Evolutionary conservation across 1,140 invertebrate genomes (phyloP), one percentile per base, ranked within the genome.

Genomic region (Nebria ingens): DNA sequence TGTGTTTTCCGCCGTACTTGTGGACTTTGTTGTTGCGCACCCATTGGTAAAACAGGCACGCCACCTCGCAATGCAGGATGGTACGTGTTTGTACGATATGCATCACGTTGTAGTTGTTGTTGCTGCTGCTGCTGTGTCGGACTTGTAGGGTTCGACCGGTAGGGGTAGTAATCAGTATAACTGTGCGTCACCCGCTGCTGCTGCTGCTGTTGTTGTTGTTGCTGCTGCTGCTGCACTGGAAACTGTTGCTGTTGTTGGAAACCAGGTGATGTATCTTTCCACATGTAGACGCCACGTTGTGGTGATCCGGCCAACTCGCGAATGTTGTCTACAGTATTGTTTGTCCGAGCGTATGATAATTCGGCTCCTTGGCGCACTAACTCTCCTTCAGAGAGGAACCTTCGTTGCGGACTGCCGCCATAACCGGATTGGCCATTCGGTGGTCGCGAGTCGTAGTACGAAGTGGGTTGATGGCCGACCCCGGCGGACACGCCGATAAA

Each of bases 351-450:
- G 62, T 78, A 77, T 2, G 75, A 71, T 29, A 78, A 65, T 56
- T 79, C 77, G 21, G 63, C 67, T 25, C 75, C 77, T 62, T 86
- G 84, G n/a, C 86, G 79, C 51, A 89, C 79, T 57, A 91, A 73
- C 70, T 91, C 89, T 53, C 88, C 87, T 68, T 92, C 89, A 11
- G 87, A 89, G 21, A 91, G 79, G 70, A 92, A 91, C 51, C 89
- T 81, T 1, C 89, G 77, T 69, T 91, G 88, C 2, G 89, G 88
- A 68, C 84, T 86, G 51, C 76, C 77, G 38, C 64, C 65, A 63
- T 73, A 75, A 19, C 63, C 65, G 2, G 64, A 65, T 58, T 63
- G 64, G 19, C 60, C 66, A 58, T n/a, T 59, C 61, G 57, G 45
- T 23, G 54, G 57, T 58, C 58, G 68, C 56, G 74, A 71, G 60